Base-by-base conservation (phyloP, 2,888 invertebrate species). In the Rhopalosiphum nymphaeae region DNA sequence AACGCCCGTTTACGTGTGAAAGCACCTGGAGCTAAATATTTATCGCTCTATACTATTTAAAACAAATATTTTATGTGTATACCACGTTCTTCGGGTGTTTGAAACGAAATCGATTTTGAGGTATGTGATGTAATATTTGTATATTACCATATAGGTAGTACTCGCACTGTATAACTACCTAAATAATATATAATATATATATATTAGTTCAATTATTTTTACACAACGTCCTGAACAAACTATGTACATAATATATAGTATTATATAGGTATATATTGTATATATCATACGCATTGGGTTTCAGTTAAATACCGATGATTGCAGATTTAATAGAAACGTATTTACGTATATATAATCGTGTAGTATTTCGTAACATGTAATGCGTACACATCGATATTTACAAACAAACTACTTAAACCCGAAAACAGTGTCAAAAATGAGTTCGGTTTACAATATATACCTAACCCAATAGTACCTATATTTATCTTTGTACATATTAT, bases 1-100 rank as follows among this genome's bases (percentile, higher is more conserved):
- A 91, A 91, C 53, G 91, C 67, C 67, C n/a, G 67, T 49, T 89
- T n/a, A 26, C n/a, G 44, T 90, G 44, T n/a, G n/a, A 91, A 56
- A 91, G 26, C 53, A 91, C 78, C 91, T 56, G 53, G 53, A 91
- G 84, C 21, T 78, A 46, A 21, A 49, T 78, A 49, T 46, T 89
- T 90, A 61, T 89, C 61, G 89, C 61, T 49, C 49, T 53, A 21
- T 78, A 78, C 78, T 56, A 67, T 78, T 44, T 67, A 49, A 46
- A 90, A 67, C 67, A 36, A 36, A 90, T 56, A 44, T 85, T 44
- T 46, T 46, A 46, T 4, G 44, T 44, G 16, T 88, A 10, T 87
- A n/a, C n/a, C 44, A n/a, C 42, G 91, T 56, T 90, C 29, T 11
- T 46, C 36, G 46, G 26, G 25, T 44, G 53, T 61, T 44, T 61